These are phyloP conservation scores for Drosophila erecta DNA, from an alignment of 1,140 invertebrate species.

Conservation along the genomic window DNA sequence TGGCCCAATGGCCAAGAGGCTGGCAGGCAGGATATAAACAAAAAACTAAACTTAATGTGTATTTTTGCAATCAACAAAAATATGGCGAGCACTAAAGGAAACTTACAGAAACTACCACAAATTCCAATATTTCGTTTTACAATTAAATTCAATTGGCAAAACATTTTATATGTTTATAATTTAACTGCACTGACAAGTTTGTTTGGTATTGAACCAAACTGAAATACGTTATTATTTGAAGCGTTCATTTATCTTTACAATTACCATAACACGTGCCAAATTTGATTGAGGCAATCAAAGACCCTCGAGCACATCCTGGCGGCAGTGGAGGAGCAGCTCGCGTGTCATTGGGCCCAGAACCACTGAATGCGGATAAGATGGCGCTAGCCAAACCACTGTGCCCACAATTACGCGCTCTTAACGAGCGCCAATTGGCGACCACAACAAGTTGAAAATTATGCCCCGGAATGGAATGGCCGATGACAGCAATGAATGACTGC, in stretches of 20 bases:
- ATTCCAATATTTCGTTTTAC: too few species aligned
- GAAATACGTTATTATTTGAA: too few species aligned
- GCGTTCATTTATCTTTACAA: too few species aligned
- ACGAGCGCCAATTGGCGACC: conserved; percentile 74
- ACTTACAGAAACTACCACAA: not conserved
- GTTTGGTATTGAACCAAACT: too few species aligned
- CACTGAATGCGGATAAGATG: conserved; percentile 27
- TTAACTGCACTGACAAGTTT: too few species aligned
- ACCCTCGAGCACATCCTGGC: not conserved
- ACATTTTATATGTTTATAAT: too few species aligned
- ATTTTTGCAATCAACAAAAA: not conserved
- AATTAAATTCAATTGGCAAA: too few species aligned
- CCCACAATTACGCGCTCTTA: conserved; percentile 76
- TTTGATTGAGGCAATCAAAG: conserved; percentile 19
- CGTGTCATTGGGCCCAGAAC: conserved; percentile 2
- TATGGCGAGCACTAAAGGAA: not conserved
- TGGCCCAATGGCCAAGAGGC: conserved; percentile 11
- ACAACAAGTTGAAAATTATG: conserved; percentile 82
- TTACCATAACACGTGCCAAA: not conserved
- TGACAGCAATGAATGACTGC: conserved; percentile 33
- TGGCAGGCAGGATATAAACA: not conserved
- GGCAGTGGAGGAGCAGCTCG: not conserved
- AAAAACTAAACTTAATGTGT: not conserved
- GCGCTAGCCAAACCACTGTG: conserved; percentile 67
- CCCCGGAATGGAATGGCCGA: conserved; percentile 57